These are phyloP conservation scores for Pangasius sanitwongsei DNA, from an alignment of 2,797 vertebrate species.

Conservation along the genomic window DNA sequence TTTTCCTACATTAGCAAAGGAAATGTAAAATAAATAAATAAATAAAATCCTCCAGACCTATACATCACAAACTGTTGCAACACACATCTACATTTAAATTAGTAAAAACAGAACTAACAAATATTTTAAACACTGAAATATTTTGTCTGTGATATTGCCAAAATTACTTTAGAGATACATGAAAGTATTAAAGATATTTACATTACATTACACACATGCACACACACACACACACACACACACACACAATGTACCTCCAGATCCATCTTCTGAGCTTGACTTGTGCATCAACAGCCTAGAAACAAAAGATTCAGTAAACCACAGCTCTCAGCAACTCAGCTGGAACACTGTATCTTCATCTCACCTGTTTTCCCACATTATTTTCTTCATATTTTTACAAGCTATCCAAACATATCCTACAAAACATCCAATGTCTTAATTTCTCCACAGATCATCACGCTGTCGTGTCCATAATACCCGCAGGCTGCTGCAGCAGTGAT, in stretches of 20 bases:
- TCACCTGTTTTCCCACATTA: slow-evolving; percentile 71
- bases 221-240: slow-evolving; percentile 45
- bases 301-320: slow-evolving; percentile 57
- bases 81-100: neutral
- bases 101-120: neutral
- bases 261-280: slow-evolving; percentile 93
- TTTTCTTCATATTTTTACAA: slow-evolving; percentile 70
- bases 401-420: slow-evolving; percentile 60
- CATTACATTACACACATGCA: slow-evolving; percentile 55
- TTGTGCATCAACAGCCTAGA: slow-evolving; percentile 85
- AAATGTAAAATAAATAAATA: neutral
- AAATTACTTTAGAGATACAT: neutral
- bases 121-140: neutral
- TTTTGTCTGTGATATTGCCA: neutral
- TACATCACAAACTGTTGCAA: neutral
- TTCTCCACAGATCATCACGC: slow-evolving; percentile 53
- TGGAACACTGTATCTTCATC: neutral
- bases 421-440: slow-evolving; percentile 41
- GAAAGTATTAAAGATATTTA: neutral
- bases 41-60: neutral
- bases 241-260: slow-evolving; percentile 80
- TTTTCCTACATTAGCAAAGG: slow-evolving; percentile 77
- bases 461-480: slow-evolving; percentile 55
- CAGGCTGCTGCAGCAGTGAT: slow-evolving; percentile 47
- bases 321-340: slow-evolving; percentile 7